Percentiles rank a stretch among this genome's conserved stretches.
Evolutionary conservation across 2,888 invertebrate genomes (phyloP).

Genomic region (Troides helena): DNA sequence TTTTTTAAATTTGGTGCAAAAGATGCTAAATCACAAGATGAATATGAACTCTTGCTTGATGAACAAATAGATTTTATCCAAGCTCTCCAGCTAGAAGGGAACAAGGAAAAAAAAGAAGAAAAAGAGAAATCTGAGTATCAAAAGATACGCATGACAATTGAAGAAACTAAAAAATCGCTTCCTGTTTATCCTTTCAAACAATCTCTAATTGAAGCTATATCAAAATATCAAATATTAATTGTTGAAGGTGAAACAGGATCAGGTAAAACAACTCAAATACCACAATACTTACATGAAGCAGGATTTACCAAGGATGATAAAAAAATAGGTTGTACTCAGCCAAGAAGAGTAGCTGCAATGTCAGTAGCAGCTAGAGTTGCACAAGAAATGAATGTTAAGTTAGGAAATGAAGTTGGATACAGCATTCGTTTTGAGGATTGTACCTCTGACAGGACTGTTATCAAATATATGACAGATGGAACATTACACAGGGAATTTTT

Average conservation of each 20-base stretch:
- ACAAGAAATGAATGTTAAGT: conserved; percentile 97
- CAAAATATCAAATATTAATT: conserved; percentile 92
- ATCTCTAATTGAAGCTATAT: conserved; percentile 94
- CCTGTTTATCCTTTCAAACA: conserved; percentile 96
- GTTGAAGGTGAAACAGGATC: conserved; percentile 99
- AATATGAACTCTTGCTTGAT: conserved; percentile 96
- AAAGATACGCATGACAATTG: conserved; percentile 88
- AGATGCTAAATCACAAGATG: conserved; percentile 86
- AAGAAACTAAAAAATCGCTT: conserved; percentile 94
- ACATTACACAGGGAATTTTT: conserved; percentile 98
- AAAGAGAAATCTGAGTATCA: conserved; percentile 83
- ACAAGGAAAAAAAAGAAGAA: conserved; percentile 78
- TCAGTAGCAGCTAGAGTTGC: conserved; percentile 99
- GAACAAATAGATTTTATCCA: conserved; percentile 99
- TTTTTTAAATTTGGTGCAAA: conserved; percentile 96
- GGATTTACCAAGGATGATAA: conserved; percentile 91
- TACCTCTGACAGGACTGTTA: conserved; percentile 96
- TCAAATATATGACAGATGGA: conserved; percentile 99
- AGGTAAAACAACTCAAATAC: conserved; percentile 99
- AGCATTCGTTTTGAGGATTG: conserved; percentile 99
- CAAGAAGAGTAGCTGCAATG: conserved; percentile 99
- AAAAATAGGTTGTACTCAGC: conserved; percentile 98
- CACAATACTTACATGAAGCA: conserved; percentile 97
- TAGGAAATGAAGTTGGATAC: conserved; percentile 95
- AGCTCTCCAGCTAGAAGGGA: conserved; percentile 89